phyloP scores from a whole-genome alignment of 2,113 vertebrate genomes.

The Rhinopomastus cyanomelas region DNA sequence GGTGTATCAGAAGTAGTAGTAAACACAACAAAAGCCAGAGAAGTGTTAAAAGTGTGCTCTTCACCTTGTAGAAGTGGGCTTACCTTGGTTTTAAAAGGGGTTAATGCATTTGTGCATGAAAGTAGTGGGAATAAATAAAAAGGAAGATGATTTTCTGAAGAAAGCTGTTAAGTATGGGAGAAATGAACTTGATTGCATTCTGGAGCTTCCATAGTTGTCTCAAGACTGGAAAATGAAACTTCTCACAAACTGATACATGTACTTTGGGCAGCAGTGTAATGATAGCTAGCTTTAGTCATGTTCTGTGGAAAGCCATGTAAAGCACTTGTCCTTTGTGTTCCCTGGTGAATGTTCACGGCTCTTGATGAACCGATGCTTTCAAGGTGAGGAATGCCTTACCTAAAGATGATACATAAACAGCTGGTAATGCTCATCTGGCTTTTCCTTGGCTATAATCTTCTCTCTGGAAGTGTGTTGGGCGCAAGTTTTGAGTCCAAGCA shows the following conservation, averaged over 20 bases:
- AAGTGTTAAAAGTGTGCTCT: not conserved
- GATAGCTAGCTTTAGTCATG: not conserved
- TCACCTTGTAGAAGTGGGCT: not conserved
- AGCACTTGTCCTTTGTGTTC: not conserved
- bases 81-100: not conserved
- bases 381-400: not conserved
- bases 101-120: not conserved
- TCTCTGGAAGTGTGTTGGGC: not conserved
- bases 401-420: not conserved
- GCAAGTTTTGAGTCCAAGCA: not conserved
- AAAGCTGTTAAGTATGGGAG: not conserved
- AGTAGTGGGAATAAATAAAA: not conserved
- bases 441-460: not conserved
- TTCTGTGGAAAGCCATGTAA: not conserved
- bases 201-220: not conserved
- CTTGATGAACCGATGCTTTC: not conserved
- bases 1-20: not conserved
- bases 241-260: not conserved
- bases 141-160: not conserved
- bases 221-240: not conserved
- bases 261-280: not conserved
- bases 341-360: not conserved
- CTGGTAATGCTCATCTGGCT: not conserved
- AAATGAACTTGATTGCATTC: not conserved
- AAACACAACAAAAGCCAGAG: not conserved